phyloP scores from a whole-genome alignment of 2,888 invertebrate species.

The Deroplatys truncata region DNA sequence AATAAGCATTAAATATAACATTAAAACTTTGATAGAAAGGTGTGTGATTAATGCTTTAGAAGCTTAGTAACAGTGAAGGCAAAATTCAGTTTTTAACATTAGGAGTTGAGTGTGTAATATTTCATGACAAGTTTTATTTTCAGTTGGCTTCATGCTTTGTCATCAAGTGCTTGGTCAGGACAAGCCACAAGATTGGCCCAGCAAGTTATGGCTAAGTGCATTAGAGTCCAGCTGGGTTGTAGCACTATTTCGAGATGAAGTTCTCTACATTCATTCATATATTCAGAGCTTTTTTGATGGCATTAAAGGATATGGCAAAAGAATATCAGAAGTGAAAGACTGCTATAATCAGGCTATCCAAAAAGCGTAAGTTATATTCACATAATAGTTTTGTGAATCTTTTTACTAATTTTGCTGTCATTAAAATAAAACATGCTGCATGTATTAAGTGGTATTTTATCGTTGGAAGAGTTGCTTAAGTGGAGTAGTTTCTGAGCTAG shows the following conservation, averaged over 20 bases:
- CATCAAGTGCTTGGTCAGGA: constrained; percentile 78
- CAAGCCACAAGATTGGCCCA: constrained; percentile 75
- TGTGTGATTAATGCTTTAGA: too few relatives aligned
- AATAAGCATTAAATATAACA: too few relatives aligned
- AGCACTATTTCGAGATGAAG: constrained; percentile 94
- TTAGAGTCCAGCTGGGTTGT: constrained; percentile 92
- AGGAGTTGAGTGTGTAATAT: too few relatives aligned
- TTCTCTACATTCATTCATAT: constrained; percentile 91
- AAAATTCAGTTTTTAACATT: too few relatives aligned
- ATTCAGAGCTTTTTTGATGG: constrained; percentile 90
- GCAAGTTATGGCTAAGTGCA: constrained; percentile 87
- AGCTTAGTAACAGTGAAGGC: too few relatives aligned
- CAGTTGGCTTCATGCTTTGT: constrained; percentile 84
- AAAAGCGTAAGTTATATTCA: constrained; percentile 58
- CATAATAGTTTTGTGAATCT: neutral
- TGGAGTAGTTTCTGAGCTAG: too few relatives aligned
- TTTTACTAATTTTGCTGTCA: neutral
- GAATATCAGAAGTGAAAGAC: constrained; percentile 94
- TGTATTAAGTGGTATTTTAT: too few relatives aligned
- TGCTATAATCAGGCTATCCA: constrained; percentile 86
- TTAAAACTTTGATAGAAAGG: too few relatives aligned
- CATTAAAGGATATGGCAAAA: constrained; percentile 89
- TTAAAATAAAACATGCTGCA: neutral
- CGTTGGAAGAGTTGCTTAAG: too few relatives aligned
- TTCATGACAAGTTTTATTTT: constrained; percentile 5